phyloP scores from a whole-genome alignment of 2,888 invertebrate genomes.

The Phalera bucephala region DNA sequence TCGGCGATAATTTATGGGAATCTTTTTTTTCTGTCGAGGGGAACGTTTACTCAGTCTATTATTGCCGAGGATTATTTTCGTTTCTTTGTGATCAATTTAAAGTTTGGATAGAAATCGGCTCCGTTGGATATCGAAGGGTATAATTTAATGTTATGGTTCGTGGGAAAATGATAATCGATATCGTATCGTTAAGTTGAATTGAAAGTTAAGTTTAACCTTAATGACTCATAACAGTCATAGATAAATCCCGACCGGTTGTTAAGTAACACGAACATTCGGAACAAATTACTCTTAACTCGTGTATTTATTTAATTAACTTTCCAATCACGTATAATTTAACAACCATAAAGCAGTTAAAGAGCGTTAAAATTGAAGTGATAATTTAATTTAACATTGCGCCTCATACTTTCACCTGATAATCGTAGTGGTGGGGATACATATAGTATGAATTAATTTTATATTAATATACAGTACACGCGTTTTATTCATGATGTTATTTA shows the following conservation, averaged over 20 bases:
- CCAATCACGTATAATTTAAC: constrained; percentile 5
- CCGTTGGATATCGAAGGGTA: constrained; percentile 34
- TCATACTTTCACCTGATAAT: constrained; percentile 4
- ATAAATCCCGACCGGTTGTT: constrained; percentile 2
- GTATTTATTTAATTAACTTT: constrained; percentile 4
- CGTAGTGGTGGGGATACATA: no score
- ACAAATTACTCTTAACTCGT: constrained; percentile 2
- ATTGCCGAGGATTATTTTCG: constrained; percentile 69
- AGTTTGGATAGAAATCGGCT: constrained; percentile 46
- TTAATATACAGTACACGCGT: no score
- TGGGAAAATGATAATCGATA: constrained; percentile 29
- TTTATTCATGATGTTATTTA: constrained; percentile 41
- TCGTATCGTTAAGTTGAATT: not conserved
- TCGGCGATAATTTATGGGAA: constrained; percentile 82
- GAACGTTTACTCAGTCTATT: constrained; percentile 78
- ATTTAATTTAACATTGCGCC: constrained; percentile 2
- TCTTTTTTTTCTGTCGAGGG: constrained; percentile 63
- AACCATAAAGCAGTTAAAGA: constrained; percentile 2
- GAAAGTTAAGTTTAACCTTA: not conserved
- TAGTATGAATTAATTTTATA: no score
- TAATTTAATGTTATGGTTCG: constrained; percentile 32
- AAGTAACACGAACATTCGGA: not conserved
- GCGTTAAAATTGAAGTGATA: constrained; percentile 2
- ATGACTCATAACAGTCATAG: constrained; percentile 4
- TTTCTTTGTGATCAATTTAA: constrained; percentile 65